Conservation (phyloP, 2,797 vertebrate genomes). For the Mus minutoides region DNA sequence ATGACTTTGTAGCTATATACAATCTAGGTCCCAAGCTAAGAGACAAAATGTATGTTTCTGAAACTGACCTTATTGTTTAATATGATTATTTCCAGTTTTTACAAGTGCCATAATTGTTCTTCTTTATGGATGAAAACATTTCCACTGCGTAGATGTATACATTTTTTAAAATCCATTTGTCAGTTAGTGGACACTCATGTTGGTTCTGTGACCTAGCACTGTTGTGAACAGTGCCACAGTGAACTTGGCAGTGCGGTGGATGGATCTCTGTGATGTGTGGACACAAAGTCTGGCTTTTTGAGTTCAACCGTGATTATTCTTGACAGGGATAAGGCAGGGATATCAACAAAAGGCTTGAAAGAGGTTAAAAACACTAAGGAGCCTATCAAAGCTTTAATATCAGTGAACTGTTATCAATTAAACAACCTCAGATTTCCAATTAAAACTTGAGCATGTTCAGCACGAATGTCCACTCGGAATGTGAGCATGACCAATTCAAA, state of each 20-base stretch:
- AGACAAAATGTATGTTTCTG: not conserved
- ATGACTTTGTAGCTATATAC: not conserved
- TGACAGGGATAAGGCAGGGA: not conserved
- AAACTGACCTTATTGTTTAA: not conserved
- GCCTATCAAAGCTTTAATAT: not conserved
- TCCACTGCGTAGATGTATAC: not conserved
- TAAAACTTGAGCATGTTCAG: slow-evolving; percentile 17
- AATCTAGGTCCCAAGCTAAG: not conserved
- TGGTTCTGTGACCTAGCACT: not conserved
- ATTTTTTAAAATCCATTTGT: not conserved
- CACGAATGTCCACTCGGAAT: not conserved
- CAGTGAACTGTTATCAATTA: not conserved
- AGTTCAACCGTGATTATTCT: not conserved
- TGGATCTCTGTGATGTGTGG: not conserved
- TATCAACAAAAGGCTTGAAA: not conserved
- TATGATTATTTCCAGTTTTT: not conserved
- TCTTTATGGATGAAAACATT: not conserved
- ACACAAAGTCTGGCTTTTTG: not conserved
- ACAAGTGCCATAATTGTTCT: not conserved
- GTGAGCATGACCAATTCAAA: slow-evolving; percentile 37
- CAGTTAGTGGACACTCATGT: too few species aligned
- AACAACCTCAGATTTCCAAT: slow-evolving; percentile 24
- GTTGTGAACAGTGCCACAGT: not conserved
- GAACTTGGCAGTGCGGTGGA: too few species aligned
- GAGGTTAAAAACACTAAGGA: not conserved